Evolutionary conservation across 2,797 vertebrate genomes (phyloP), one percentile per base, ranked within the genome.

Genomic region (Artibeus lituratus): DNA sequence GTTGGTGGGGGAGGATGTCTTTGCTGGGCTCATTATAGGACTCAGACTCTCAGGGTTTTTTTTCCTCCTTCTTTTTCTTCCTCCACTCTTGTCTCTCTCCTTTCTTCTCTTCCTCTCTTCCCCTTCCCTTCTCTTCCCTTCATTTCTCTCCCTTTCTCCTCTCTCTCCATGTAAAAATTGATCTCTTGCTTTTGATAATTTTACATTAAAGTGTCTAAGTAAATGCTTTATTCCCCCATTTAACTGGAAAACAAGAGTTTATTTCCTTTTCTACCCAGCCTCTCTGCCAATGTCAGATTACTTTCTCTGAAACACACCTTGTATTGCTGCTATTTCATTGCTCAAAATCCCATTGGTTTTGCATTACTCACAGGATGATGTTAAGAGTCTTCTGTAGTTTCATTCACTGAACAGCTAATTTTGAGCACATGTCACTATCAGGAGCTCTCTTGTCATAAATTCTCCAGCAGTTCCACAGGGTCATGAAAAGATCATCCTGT

Each of bases 171-270:
- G 35, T 72, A 62, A 83, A 73, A 91, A 72, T 80, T 74, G n/a
- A 26, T 86, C 39, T 90, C 78, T 88, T 92, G 22, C 15, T 91
- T 96, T 82, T 53, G 44, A 89, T 42, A 82, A 24, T 73, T 65
- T 88, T 69, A 72, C 16, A 65, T 88, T 42, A 70, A 94, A 95
- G 39, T 35, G 77, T n/a, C 7, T 89, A 51, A 85, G 57, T 72
- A 51, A 89, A 92, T 49, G 14, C 18, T 87, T 51, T 74, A 22
- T 92, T n/a, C 11, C 90, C 29, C 55, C 44, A 59, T 26, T 77
- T 88, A 86, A 91, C 49, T 74, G 35, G 74, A 92, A 72, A 92
- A 67, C 22, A 53, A n/a, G 35, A 49, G 5, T 39, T 87, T 35
- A 14, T 82, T 53, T 94, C 69, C 59, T 26, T 92, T 51, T 29